phyloP scores from a whole-genome alignment of 92 coral and sea anemone genomes.

The Porites divaricata region DNA sequence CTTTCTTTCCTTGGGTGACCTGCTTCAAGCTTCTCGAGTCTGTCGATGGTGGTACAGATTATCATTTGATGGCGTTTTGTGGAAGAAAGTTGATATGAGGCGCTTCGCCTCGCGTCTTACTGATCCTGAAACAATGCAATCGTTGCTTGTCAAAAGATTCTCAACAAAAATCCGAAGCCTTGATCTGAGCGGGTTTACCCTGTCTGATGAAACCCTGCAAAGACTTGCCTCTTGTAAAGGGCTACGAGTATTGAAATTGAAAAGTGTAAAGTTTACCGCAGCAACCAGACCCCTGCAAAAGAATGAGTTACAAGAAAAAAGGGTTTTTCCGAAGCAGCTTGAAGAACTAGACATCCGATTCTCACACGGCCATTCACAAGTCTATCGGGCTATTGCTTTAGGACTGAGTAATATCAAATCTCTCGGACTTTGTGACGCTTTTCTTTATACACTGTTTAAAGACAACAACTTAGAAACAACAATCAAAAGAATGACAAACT shows the following conservation, averaged over 20 bases:
- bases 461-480: conserved; percentile 29
- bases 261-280: conserved; percentile 53
- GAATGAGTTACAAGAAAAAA: background rate
- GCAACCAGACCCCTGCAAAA: background rate
- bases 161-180: conserved; percentile 45
- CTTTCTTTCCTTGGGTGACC: conserved; percentile 10
- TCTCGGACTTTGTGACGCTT: conserved; percentile 74
- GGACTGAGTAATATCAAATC: conserved; percentile 45
- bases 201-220: conserved; percentile 39
- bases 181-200: conserved; percentile 66
- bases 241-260: conserved; percentile 46
- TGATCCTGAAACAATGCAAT: conserved; percentile 25
- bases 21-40: conserved; percentile 12
- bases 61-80: conserved; percentile 26
- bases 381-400: conserved; percentile 61
- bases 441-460: conserved; percentile 51
- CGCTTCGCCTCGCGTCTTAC: conserved; percentile 45
- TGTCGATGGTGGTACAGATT: conserved; percentile 28
- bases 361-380: conserved; percentile 53
- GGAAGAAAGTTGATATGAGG: conserved; percentile 64
- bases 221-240: conserved; percentile 48
- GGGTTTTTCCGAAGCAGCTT: conserved; percentile 48
- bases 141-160: conserved; percentile 29
- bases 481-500: conserved; percentile 34
- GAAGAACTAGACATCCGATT: conserved; percentile 65